Evolutionary conservation across 2,113 vertebrate genomes (phyloP), one percentile per base, ranked within the genome.

Genomic region (Dicrurus megarhynchus): DNA sequence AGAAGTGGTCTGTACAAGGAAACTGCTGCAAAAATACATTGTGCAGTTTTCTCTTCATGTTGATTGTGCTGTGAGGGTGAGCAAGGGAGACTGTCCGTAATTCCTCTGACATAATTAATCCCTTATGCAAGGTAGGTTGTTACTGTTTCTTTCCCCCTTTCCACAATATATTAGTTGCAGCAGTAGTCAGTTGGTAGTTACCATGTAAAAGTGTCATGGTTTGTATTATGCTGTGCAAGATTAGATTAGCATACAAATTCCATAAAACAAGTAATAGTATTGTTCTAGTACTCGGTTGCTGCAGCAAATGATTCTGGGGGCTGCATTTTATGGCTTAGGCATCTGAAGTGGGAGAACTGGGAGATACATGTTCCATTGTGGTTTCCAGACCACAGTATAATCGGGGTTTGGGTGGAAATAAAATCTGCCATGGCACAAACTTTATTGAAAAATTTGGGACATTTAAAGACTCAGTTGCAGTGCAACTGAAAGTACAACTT

Each of bases 211-310:
- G 53, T 85, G 33, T 47, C 84, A 65, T 67, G 67, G n/a, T 77
- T 91, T 89, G 7, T 90, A 44, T 90, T 91, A 61, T 77, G 30
- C 79, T 90, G 33, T 85, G 35, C 84, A 90, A 88, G 81, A 80
- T 83, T 87, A 83, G 65, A 85, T 96, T 85, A 85, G 87, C 87
- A 93, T 96, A 80, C 5, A 60, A 55, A 86, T 94, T 56, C 63
- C 55, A 20, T 67, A 16, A 87, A 91, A 96, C 93, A 96, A 95
- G 59, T 53, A 63, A 18, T 32, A 32, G 59, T 63, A 84, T 96
- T 97, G 94, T 96, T 94, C 47, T 32, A 24, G 11, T 42, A 20
- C 32, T 73, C 0, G 0, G 17, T 80, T 69, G 61, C 78, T 83
- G 59, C 39, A 89, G 61, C 35, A 55, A 86, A 56, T 5, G 1